A percentile compares a stretch with the other conserved stretches of the same genome.
These are phyloP conservation scores for Zoroaster sp. DNA, from an alignment of 53 echinoderm and acorn worm species.

Conservation along the genomic window DNA sequence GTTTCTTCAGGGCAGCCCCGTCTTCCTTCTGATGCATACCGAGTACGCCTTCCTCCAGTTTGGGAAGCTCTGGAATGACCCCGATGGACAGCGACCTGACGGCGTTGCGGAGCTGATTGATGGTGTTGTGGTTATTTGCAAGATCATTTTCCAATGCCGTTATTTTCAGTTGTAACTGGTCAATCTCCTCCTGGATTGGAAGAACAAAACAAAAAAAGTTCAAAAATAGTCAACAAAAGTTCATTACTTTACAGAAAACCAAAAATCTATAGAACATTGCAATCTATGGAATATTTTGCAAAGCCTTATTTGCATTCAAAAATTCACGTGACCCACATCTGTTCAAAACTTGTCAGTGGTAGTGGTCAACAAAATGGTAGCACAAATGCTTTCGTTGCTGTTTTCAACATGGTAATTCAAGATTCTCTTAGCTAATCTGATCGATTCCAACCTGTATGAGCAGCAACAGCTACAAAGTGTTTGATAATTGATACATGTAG, in stretches of 20 bases:
- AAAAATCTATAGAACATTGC: neutral
- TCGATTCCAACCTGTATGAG: too few species aligned
- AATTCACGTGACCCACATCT: too few species aligned
- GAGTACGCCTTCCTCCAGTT: slow-evolving; percentile 43
- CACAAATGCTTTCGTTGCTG: too few species aligned
- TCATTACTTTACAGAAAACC: too few species aligned
- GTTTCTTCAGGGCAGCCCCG: neutral
- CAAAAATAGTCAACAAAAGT: neutral
- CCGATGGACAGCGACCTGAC: slow-evolving; percentile 73
- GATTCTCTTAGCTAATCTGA: too few species aligned
- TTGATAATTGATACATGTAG: too few species aligned
- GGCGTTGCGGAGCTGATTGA: slow-evolving; percentile 83
- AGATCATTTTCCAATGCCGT: slow-evolving; percentile 72
- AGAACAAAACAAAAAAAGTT: neutral
- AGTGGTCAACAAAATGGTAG: too few species aligned
- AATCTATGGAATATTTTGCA: neutral
- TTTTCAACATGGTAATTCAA: too few species aligned
- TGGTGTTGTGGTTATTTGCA: slow-evolving; percentile 74
- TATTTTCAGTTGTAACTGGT: slow-evolving; percentile 71
- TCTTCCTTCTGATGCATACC: slow-evolving; percentile 14
- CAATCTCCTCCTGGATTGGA: slow-evolving; percentile 64
- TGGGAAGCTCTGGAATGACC: slow-evolving; percentile 53
- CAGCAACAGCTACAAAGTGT: too few species aligned
- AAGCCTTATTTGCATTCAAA: too few species aligned
- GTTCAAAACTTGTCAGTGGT: too few species aligned